These are phyloP conservation scores for Trachelus tabidus DNA, from an alignment of 2,888 invertebrate genomes.

Conservation along the genomic window DNA sequence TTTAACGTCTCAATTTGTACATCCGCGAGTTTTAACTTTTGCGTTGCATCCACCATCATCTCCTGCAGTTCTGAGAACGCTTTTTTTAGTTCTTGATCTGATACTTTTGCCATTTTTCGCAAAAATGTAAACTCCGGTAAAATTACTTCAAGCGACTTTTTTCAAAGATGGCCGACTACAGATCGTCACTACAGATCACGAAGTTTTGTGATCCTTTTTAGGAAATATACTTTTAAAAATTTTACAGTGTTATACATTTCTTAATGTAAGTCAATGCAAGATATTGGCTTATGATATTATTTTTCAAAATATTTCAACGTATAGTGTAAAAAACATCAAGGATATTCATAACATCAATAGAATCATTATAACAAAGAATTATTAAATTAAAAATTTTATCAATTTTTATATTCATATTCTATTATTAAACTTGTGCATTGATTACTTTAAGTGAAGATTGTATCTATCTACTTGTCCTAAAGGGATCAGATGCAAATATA, in stretches of 20 bases:
- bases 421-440: not conserved
- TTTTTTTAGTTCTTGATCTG: slow-evolving; percentile 74
- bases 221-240: not conserved
- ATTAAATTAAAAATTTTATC: too few relatives aligned
- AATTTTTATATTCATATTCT: not conserved
- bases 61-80: slow-evolving; percentile 85
- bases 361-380: not conserved
- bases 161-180: not conserved
- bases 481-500: not conserved
- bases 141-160: not conserved
- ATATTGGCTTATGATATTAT: too few relatives aligned
- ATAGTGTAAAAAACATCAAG: not conserved
- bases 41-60: slow-evolving; percentile 83
- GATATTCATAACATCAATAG: not conserved
- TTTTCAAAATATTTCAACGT: not conserved
- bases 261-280: not conserved
- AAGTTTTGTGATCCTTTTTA: not conserved
- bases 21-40: slow-evolving; percentile 83
- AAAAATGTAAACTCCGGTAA: not conserved
- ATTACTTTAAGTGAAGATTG: not conserved
- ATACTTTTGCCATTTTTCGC: slow-evolving; percentile 66
- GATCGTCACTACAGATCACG: not conserved
- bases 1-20: slow-evolving; percentile 79
- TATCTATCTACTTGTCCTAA: not conserved
- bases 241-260: not conserved